A percentile compares a stretch with the other conserved stretches of the same genome.
Conservation (phyloP, 2,888 invertebrate species). For the Dasysyrphus tricinctus region DNA sequence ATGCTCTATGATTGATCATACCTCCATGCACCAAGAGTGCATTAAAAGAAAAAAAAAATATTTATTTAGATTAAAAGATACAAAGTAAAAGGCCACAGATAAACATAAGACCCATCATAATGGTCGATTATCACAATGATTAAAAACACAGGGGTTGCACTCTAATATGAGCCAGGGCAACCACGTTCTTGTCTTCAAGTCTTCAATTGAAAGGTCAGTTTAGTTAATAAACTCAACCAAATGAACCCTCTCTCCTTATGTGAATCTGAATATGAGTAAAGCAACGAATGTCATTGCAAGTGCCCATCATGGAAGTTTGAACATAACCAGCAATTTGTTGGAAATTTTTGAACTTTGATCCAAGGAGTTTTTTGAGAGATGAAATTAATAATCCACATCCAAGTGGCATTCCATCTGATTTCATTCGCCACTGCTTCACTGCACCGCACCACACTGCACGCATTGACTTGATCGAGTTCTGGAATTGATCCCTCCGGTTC, state of each 20-base stretch:
- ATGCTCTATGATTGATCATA: constrained; percentile 72
- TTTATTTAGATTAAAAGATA: constrained; percentile 57
- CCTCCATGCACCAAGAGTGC: constrained; percentile 47
- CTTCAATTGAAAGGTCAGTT: constrained; percentile 68
- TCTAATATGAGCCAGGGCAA: background rate
- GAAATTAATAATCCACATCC: constrained; percentile 65
- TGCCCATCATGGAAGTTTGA: constrained; percentile 6
- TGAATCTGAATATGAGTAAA: background rate
- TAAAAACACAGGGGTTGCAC: constrained; percentile 47
- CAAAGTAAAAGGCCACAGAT: background rate
- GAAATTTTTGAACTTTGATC: constrained; percentile 68
- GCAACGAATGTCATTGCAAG: constrained; percentile 4
- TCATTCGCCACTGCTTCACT: background rate
- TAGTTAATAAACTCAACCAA: constrained; percentile 48
- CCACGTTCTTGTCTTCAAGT: constrained; percentile 8
- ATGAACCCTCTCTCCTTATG: constrained; percentile 12
- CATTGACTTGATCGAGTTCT: constrained; percentile 2
- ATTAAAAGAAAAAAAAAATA: constrained; percentile 1
- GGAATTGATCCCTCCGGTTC: constrained; percentile 20
- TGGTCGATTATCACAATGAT: constrained; percentile 27
- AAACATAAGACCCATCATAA: constrained; percentile 4
- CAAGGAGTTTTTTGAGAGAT: constrained; percentile 57
- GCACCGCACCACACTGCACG: background rate
- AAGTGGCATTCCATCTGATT: constrained; percentile 46
- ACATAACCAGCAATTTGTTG: constrained; percentile 46